Evolutionary conservation across 2,797 vertebrate species (phyloP), one percentile per base, ranked within the genome.

Genomic region (Phoeniculus purpureus): DNA sequence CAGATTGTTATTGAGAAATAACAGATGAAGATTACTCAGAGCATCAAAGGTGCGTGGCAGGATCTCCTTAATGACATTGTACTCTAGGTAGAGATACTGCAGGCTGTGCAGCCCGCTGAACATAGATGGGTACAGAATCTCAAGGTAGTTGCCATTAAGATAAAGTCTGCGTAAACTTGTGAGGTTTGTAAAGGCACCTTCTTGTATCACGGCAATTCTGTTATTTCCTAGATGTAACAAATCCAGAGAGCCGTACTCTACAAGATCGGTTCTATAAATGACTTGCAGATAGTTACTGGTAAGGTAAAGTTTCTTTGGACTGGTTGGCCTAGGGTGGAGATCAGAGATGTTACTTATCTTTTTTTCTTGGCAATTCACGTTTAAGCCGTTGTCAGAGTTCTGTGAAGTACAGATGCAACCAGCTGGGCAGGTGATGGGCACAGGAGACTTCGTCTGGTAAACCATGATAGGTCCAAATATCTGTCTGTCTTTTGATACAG

Each of bases 391-490:
- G 95, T 99, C 99, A 0, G 98, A 98, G 96, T 98, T 99, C 93
- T 99, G 99, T 1, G 98, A 99, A 0, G 99, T 99, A 95, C 99
- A 99, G 87, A 99, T 98, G 9, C 99, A 99, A 81, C 98, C 97
- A 15, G 97, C 97, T 21, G 99, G 99, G 86, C 99, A 99, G 27
- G 98, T 97, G 92, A 99, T 97, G 74, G 99, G 99, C 85, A 99
- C 98, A 0, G 99, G 99, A 56, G 99, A 99, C 79, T 99, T 98
- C 5, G 99, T 99, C 97, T 99, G 99, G 95, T 99, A 99, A 83
- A 99, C 99, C 99, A 99, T 99, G 60, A 99, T 99, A 4, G 99
- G 99, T 78, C 99, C 99, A 14, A 99, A 99, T 74, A 99, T 99
- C 56, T 99, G 98, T 70, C 98, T 98, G 97, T 99, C 99, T 97